A percentile compares a stretch with the other conserved stretches of the same genome.
Conservation (phyloP, 2,113 vertebrate species). For the Centropus unirufus region DNA sequence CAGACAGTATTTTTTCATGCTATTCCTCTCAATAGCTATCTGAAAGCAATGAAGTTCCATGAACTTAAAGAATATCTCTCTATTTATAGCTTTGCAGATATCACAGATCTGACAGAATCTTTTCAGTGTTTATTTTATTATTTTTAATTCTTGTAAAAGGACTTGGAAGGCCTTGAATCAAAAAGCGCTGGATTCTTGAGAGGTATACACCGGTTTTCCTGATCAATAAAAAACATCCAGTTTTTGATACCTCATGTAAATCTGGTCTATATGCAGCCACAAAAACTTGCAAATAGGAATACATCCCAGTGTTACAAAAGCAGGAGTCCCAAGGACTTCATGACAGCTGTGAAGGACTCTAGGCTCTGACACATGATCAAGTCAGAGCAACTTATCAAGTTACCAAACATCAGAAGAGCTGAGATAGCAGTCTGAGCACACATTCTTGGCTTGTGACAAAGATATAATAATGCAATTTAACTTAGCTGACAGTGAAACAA, state of each 20-base stretch:
- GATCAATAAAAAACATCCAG: not conserved
- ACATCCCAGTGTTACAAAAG: not conserved
- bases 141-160: not conserved
- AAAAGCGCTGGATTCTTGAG: not conserved
- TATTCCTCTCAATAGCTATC: not conserved
- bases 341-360: slow-evolving; percentile 48
- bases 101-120: not conserved
- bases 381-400: slow-evolving; percentile 11
- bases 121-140: not conserved
- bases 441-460: slow-evolving; percentile 8
- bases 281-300: not conserved
- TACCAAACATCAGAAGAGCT: slow-evolving; percentile 51
- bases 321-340: slow-evolving; percentile 25
- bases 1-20: not conserved
- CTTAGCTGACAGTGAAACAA: slow-evolving; percentile 60
- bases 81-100: slow-evolving; percentile 20
- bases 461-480: slow-evolving; percentile 64
- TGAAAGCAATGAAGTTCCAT: not conserved
- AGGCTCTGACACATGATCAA: slow-evolving; percentile 30
- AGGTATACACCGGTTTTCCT: not conserved
- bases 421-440: slow-evolving; percentile 54
- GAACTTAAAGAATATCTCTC: not conserved
- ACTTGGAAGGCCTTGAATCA: not conserved
- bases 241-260: not conserved
- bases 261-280: not conserved